Evolutionary conservation across 2,888 invertebrate species (phyloP).

Genomic region (Leucoma salicis): DNA sequence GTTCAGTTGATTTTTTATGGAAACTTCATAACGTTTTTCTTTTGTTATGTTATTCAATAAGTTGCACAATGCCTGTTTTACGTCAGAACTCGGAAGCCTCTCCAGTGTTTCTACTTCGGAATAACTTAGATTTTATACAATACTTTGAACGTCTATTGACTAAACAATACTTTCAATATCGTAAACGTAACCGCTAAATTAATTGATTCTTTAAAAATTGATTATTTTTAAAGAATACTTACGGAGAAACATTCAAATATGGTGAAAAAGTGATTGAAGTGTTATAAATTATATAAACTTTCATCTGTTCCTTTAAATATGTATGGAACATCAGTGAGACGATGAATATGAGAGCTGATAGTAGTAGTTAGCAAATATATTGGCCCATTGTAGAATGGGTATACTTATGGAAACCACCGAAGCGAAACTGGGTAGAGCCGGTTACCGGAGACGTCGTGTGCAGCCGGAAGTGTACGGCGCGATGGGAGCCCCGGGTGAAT

Average conservation of each 20-base stretch:
- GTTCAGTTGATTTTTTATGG: background rate
- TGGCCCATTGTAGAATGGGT: slow-evolving; percentile 74
- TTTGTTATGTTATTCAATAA: slow-evolving; percentile 11
- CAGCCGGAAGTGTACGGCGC: slow-evolving; percentile 58
- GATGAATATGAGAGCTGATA: slow-evolving; percentile 47
- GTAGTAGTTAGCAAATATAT: slow-evolving; percentile 48
- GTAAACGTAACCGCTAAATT: slow-evolving; percentile 40
- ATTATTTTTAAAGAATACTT: slow-evolving; percentile 30
- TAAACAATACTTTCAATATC: slow-evolving; percentile 27
- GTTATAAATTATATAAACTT: slow-evolving; percentile 17
- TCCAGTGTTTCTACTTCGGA: slow-evolving; percentile 21
- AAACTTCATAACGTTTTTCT: slow-evolving; percentile 3
- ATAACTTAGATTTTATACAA: slow-evolving; percentile 30
- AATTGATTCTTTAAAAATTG: slow-evolving; percentile 23
- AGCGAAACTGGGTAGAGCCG: slow-evolving; percentile 67
- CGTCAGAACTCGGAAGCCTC: slow-evolving; percentile 28
- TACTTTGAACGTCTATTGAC: slow-evolving; percentile 33
- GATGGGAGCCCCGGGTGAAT: slow-evolving; percentile 64
- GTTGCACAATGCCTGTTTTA: slow-evolving; percentile 29
- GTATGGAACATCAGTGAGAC: slow-evolving; percentile 48
- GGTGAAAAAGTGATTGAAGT: slow-evolving; percentile 29
- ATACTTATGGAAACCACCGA: slow-evolving; percentile 76
- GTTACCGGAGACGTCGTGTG: slow-evolving; percentile 52
- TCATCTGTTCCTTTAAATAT: slow-evolving; percentile 32
- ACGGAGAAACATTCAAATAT: slow-evolving; percentile 15